Evolutionary conservation across 2,888 invertebrate genomes (phyloP), one percentile per base, ranked within the genome.

Genomic region (Ennomos erosarius): DNA sequence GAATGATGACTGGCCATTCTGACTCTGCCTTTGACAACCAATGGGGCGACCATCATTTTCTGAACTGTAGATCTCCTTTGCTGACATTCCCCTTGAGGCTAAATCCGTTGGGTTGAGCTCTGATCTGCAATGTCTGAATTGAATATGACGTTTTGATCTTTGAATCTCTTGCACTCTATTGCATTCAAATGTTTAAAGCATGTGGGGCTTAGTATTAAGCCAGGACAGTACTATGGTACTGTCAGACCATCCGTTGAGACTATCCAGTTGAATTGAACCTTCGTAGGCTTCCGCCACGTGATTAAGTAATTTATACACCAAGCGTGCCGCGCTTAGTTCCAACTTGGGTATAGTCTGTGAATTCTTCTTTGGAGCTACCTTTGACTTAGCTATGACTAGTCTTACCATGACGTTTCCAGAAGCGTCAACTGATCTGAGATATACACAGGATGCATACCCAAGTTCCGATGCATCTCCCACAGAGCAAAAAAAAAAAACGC

Each of bases 401-500:
- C 9, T 10, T 1, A 48, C 38, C 38, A 26, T 48, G 10, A 38
- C 11, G 1, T 48, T 16, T 26, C 47, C 47, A 16, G 37, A 38
- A 1, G 47, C 10, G n/a, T 48, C 38, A 1, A 16, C 47, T 37
- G 37, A 10, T 8, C 47, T 2, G 0, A 48, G 38, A n/a, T 48
- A 48, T 8, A 48, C n/a, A 9, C 47, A 48, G 1, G 47, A 37
- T 10, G 8, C 38, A 26, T 38, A 38, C 1, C 47, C 47, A 10
- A 6, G 3, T n/a, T 48, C 48, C 10, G 55, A 55, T 0, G 49
- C 55, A 43, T 55, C 55, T 10, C n/a, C n/a, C n/a, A n/a, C n/a
- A n/a, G n/a, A n/a, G n/a, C n/a, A n/a, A n/a, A n/a, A n/a, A n/a
- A n/a, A n/a, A n/a, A n/a, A n/a, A n/a, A n/a, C n/a, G n/a, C n/a